Conservation (phyloP, 2,888 invertebrate species). For the Papilio protenor region DNA sequence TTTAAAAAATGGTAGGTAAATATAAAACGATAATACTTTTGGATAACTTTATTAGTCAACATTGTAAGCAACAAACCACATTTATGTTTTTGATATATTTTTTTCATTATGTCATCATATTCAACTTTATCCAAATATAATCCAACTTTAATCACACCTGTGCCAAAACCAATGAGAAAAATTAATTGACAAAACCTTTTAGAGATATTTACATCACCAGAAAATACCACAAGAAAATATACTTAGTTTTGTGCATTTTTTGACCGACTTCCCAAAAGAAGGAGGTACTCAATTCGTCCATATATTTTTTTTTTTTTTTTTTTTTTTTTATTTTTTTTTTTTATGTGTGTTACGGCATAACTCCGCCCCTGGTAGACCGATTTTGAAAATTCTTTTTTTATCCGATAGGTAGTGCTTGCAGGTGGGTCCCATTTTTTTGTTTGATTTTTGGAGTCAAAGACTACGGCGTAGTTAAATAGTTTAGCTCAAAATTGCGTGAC, state of each 20-base stretch:
- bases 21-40: background rate
- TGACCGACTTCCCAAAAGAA: no score
- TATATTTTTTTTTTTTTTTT: no score
- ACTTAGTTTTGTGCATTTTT: constrained; percentile 18
- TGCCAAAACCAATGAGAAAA: background rate
- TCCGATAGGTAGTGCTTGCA: no score
- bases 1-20: background rate
- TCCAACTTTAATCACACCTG: constrained; percentile 29
- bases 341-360: no score
- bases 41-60: constrained; percentile 36
- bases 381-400: no score
- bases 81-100: constrained; percentile 12
- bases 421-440: no score
- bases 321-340: no score
- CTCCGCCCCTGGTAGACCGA: no score
- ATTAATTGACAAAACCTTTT: background rate
- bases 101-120: background rate
- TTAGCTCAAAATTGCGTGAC: no score
- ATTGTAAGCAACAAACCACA: constrained; percentile 19
- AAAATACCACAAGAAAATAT: background rate
- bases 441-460: no score
- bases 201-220: background rate
- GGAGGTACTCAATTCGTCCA: no score
- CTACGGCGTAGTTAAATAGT: no score
- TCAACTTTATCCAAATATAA: constrained; percentile 19